Evolutionary conservation across 2,888 invertebrate genomes (phyloP).

Genomic region (Cephalotes varians): DNA sequence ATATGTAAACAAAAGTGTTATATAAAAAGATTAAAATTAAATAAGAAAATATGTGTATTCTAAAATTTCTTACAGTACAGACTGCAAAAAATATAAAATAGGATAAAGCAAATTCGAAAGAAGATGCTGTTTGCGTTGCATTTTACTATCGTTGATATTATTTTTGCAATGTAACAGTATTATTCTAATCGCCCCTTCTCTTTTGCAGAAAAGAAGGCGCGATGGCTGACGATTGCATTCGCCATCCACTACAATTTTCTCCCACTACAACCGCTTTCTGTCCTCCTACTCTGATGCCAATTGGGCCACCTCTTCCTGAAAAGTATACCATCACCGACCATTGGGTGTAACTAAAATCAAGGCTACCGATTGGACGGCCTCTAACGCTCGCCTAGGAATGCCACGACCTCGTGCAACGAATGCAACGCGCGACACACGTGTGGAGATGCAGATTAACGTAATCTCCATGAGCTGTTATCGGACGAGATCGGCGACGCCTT

Average conservation of each 20-base stretch:
- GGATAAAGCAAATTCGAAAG: neutral
- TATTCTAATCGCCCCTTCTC: conserved; percentile 38
- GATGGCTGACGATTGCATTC: conserved; percentile 72
- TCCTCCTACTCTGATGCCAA: conserved; percentile 63
- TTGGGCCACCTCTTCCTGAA: conserved; percentile 70
- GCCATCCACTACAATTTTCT: conserved; percentile 64
- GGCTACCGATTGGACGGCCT: conserved; percentile 70
- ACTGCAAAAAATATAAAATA: neutral
- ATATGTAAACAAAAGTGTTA: neutral
- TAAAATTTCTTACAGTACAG: neutral
- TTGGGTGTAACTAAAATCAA: conserved; percentile 68
- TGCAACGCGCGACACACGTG: conserved; percentile 63
- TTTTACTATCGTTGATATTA: conserved; percentile 9
- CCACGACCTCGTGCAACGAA: conserved; percentile 58
- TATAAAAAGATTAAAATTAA: neutral
- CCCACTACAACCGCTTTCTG: conserved; percentile 64
- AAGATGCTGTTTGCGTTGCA: neutral
- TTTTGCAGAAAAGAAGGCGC: conserved; percentile 53
- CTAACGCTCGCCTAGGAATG: conserved; percentile 66
- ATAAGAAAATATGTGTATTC: neutral
- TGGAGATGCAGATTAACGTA: conserved; percentile 62
- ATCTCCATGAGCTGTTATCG: conserved; percentile 57
- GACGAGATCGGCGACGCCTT: conserved; percentile 59
- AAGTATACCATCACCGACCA: conserved; percentile 67
- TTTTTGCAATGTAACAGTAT: conserved; percentile 6